Evolutionary conservation across 2,797 vertebrate genomes (phyloP).

Genomic region (Thaleichthys pacificus): DNA sequence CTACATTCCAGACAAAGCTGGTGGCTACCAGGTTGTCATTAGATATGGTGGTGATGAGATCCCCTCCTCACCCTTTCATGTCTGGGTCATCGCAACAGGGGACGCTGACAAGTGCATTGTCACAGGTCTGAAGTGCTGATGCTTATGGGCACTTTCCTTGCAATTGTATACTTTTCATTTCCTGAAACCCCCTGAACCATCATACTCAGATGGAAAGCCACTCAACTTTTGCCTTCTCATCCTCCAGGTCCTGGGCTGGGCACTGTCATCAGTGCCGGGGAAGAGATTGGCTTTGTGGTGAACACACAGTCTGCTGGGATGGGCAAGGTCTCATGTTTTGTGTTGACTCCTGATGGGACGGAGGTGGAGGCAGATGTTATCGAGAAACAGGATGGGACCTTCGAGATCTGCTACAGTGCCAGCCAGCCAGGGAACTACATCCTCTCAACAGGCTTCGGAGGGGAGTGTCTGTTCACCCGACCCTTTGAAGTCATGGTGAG

Average conservation of each 20-base stretch:
- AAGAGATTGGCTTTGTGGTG: slow-evolving; percentile 76
- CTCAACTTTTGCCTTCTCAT: not conserved
- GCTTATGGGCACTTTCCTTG: not conserved
- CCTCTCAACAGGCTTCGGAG: slow-evolving; percentile 75
- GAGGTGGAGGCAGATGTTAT: slow-evolving; percentile 78
- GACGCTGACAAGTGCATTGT: slow-evolving; percentile 81
- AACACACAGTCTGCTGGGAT: slow-evolving; percentile 78
- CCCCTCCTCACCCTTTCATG: slow-evolving; percentile 76
- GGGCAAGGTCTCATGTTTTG: slow-evolving; percentile 77
- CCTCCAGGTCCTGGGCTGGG: slow-evolving; percentile 71
- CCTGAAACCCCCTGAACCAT: not conserved
- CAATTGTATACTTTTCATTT: not conserved
- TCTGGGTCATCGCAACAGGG: slow-evolving; percentile 74
- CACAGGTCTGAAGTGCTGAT: slow-evolving; percentile 61
- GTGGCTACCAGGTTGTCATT: slow-evolving; percentile 78
- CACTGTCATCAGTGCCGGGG: slow-evolving; percentile 76
- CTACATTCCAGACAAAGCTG: slow-evolving; percentile 77
- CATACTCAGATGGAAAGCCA: not conserved
- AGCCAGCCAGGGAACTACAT: slow-evolving; percentile 76
- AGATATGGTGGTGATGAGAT: slow-evolving; percentile 80
- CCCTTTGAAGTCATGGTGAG: slow-evolving; percentile 80
- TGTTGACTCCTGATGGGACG: slow-evolving; percentile 72
- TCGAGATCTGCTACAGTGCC: slow-evolving; percentile 80
- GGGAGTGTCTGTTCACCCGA: slow-evolving; percentile 78
- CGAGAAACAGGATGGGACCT: slow-evolving; percentile 78